These are phyloP conservation scores for Micropterix aruncella DNA, from an alignment of 2,888 invertebrate genomes.

Conservation along the genomic window DNA sequence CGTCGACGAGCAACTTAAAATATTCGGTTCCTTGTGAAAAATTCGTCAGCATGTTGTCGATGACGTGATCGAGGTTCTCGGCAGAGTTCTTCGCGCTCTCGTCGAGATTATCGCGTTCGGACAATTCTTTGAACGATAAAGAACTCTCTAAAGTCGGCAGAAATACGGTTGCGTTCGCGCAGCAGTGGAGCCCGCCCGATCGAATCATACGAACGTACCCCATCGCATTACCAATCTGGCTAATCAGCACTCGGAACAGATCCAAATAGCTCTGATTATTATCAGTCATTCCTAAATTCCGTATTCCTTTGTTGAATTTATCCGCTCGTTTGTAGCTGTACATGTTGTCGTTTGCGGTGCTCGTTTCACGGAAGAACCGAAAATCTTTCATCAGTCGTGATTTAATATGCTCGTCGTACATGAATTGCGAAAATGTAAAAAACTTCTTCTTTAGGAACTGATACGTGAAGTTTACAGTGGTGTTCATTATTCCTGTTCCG, in stretches of 20 bases:
- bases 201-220: slow-evolving; percentile 90
- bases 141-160: slow-evolving; percentile 62
- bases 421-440: slow-evolving; percentile 88
- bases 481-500: slow-evolving; percentile 92
- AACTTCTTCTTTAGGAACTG: slow-evolving; percentile 90
- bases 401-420: slow-evolving; percentile 96
- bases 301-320: slow-evolving; percentile 83
- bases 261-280: slow-evolving; percentile 85
- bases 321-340: slow-evolving; percentile 86
- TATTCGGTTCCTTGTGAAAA: slow-evolving; percentile 84
- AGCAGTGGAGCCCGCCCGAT: slow-evolving; percentile 86
- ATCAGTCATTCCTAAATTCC: slow-evolving; percentile 68
- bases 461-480: slow-evolving; percentile 85
- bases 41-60: slow-evolving; percentile 65
- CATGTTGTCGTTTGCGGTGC: slow-evolving; percentile 47
- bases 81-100: slow-evolving; percentile 48
- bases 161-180: slow-evolving; percentile 82
- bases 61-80: slow-evolving; percentile 60
- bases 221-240: slow-evolving; percentile 92
- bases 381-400: slow-evolving; percentile 84
- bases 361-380: slow-evolving; percentile 66
- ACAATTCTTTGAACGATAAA: slow-evolving; percentile 43
- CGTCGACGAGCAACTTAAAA: slow-evolving; percentile 79
- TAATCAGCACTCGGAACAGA: slow-evolving; percentile 81
- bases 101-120: slow-evolving; percentile 43